Conservation (phyloP, 1,140 invertebrate genomes). For the Aplysia californica region DNA sequence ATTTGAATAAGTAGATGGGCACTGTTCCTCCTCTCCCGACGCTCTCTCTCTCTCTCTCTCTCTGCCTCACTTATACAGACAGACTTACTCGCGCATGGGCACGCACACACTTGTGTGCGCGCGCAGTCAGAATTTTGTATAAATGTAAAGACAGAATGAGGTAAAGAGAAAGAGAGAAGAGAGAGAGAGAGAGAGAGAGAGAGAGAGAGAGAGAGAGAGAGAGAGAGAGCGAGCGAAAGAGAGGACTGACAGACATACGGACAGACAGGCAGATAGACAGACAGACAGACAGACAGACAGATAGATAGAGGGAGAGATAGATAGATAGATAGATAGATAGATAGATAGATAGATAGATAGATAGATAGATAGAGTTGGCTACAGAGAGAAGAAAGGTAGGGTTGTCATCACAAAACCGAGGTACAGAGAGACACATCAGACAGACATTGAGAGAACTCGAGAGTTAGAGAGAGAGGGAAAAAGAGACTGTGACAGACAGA, state of each 20-base stretch:
- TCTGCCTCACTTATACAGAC: too few species aligned
- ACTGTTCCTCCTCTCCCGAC: too few species aligned
- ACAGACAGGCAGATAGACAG: too few species aligned
- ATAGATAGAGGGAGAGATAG: too few species aligned
- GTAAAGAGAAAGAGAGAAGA: background rate
- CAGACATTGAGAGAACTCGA: conserved; percentile 6
- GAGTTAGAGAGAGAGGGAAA: conserved; percentile 13
- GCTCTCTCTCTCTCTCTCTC: background rate
- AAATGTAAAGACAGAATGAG: background rate
- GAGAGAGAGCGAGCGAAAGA: too few species aligned
- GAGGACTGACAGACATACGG: too few species aligned
- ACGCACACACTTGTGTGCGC: background rate
- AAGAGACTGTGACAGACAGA: background rate
- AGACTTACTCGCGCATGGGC: background rate
- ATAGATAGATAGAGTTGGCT: too few species aligned
- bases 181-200: background rate
- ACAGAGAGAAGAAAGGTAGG: too few species aligned
- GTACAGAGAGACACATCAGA: too few species aligned
- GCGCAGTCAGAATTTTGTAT: background rate
- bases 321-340: conserved; percentile 1
- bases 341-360: conserved; percentile 11
- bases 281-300: too few species aligned
- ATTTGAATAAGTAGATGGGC: too few species aligned
- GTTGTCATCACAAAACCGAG: too few species aligned
- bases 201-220: conserved; percentile 29